Conservation (phyloP, 2,797 vertebrate species). For the Oreochromis grahami region DNA sequence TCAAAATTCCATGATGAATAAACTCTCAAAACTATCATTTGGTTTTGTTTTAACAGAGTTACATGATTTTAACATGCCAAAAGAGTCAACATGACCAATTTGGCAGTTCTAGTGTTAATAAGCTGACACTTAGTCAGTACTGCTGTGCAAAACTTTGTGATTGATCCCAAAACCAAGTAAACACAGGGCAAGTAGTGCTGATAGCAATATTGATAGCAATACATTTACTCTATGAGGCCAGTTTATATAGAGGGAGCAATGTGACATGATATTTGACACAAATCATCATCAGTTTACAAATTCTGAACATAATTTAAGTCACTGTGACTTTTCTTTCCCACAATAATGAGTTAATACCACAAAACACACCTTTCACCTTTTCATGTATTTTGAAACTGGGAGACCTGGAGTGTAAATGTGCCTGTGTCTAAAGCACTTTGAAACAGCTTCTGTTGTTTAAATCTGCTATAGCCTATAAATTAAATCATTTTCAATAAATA, state of each 20-base stretch:
- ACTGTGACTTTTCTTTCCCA: neutral
- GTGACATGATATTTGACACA: neutral
- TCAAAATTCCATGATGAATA: neutral
- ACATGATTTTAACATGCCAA: neutral
- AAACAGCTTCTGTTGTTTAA: neutral
- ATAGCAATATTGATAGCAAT: neutral
- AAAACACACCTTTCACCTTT: too few species aligned
- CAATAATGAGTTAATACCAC: too few species aligned
- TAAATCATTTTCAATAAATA: neutral
- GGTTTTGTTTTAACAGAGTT: neutral
- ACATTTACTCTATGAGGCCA: neutral
- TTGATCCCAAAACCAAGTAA: neutral
- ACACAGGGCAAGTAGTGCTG: neutral
- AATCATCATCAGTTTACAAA: neutral
- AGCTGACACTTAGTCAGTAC: neutral
- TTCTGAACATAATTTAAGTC: neutral
- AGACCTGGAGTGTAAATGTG: neutral
- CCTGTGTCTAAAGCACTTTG: neutral
- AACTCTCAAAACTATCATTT: neutral
- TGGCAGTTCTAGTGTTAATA: neutral
- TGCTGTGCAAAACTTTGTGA: neutral
- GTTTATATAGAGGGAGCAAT: neutral
- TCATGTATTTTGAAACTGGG: neutral
- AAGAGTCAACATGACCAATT: neutral
- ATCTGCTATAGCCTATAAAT: neutral